These are phyloP conservation scores for Drymodes brunneopygia DNA, from an alignment of 2,113 vertebrate species.

Conservation along the genomic window DNA sequence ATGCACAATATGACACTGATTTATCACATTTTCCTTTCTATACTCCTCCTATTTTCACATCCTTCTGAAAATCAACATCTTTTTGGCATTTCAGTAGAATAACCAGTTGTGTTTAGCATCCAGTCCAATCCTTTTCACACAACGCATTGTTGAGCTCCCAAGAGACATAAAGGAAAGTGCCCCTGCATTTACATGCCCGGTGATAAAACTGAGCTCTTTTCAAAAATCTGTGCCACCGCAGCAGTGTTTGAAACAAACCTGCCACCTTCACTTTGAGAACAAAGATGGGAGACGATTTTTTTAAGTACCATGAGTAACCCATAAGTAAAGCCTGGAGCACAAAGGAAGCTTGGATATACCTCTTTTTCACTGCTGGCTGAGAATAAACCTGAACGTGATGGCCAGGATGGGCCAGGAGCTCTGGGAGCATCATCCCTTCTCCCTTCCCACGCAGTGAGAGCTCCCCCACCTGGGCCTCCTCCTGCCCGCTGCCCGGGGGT, in stretches of 20 bases:
- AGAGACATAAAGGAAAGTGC: background rate
- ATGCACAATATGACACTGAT: background rate
- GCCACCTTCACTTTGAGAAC: background rate
- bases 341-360: background rate
- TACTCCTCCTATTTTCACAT: background rate
- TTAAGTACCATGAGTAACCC: background rate
- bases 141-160: background rate
- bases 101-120: background rate
- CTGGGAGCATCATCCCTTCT: rapidly evolving
- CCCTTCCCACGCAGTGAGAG: background rate
- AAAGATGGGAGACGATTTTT: background rate
- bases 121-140: background rate
- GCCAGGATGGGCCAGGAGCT: background rate
- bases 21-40: background rate
- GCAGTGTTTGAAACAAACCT: background rate
- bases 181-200: background rate
- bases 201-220: background rate
- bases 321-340: background rate
- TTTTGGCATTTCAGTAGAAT: background rate
- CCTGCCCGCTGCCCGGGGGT: rapidly evolving
- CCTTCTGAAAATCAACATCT: background rate
- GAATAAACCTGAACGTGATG: rapidly evolving
- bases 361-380: rapidly evolving
- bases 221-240: background rate
- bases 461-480: background rate